Evolutionary conservation across 2,888 invertebrate species (phyloP), one percentile per base, ranked within the genome.

Genomic region (Drosophila seclusa): DNA sequence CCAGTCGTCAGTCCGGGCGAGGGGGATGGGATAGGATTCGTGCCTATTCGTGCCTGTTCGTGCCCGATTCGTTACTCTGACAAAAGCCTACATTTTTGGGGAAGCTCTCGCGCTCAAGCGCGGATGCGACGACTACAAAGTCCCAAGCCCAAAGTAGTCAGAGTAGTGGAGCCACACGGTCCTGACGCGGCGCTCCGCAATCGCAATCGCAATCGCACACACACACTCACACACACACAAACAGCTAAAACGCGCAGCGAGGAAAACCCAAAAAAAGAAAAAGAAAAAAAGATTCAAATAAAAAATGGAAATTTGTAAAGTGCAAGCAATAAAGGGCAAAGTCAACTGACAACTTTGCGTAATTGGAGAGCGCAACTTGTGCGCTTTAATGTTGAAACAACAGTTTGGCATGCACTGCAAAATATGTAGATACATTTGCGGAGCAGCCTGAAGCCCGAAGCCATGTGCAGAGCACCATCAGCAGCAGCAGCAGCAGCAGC

Each of bases 141-240:
- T 66, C 74, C 69, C 71, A 80, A 68, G 65, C 80, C 80, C 80
- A 83, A 45, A 87, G 90, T 87, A 91, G 91, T 91, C 91, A 89
- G 91, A 91, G 90, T 81, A 82, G 91, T 89, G 91, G 89, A 91
- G 91, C 91, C 91, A 89, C 83, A 84, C 83, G 83, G 92, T 87
- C 75, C 90, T 90, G 91, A 91, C 91, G 85, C 79, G 77, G 76
- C 81, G 89, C 89, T 85, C 85, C 85, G 85, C 82, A 66, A 73
- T 36, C 11, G n/a, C n/a, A n/a, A n/a, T 27, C 24, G 38, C 27
- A 36, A 54, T 18, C 34, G 32, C 16, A 16, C n/a, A 54, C 18
- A 76, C 68, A 71, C 63, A 76, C 68, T 45, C 42, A 18, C 34
- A 53, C 16, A 32, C n/a, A 34, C 6, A 76, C 68, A 68, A 64